phyloP scores from a whole-genome alignment of 2,113 vertebrate species.

The Potamarius usumacintae region DNA sequence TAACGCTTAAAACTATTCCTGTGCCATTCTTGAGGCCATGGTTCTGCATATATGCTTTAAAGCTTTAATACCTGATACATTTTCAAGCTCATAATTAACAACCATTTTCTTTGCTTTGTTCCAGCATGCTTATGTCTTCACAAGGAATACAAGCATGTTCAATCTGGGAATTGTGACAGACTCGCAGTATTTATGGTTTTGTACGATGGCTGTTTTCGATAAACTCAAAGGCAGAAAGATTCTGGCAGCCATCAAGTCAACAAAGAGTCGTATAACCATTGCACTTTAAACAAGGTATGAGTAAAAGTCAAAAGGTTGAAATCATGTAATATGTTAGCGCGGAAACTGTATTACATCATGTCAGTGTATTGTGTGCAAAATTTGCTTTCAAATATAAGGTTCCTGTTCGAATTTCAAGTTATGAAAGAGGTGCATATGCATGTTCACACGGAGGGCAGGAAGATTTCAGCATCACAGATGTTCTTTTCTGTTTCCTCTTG shows the following conservation, averaged over 20 bases:
- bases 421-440: too few species aligned
- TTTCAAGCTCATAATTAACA: background rate
- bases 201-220: background rate
- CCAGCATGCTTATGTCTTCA: background rate
- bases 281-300: background rate
- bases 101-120: background rate
- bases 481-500: constrained; percentile 1
- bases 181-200: background rate
- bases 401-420: background rate
- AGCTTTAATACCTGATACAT: background rate
- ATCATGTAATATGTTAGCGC: background rate
- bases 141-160: background rate
- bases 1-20: background rate
- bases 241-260: background rate
- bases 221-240: background rate
- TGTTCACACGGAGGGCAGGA: background rate
- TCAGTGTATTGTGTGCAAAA: background rate
- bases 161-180: background rate
- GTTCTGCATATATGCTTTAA: background rate
- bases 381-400: background rate
- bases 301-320: background rate
- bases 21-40: background rate
- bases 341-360: background rate
- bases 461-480: constrained; percentile 3
- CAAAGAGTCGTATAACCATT: background rate